Base-by-base conservation (phyloP, 2,888 invertebrate species). In the Tipula vernalis region DNA sequence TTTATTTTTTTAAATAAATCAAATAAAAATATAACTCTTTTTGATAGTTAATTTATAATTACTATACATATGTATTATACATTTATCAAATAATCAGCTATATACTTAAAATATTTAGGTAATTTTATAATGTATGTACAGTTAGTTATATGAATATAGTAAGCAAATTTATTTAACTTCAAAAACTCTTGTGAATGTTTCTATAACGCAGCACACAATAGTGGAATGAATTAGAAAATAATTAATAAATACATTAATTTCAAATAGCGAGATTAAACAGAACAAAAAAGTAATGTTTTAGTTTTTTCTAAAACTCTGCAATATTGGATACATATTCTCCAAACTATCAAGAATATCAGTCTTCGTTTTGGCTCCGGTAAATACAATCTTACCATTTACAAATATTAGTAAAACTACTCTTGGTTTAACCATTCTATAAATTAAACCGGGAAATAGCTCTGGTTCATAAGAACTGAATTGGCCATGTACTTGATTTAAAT, bases 321-420 rank as follows among this genome's bases (percentile, higher is more conserved):
- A 92, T 90, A 98, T 98, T 0, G 98, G 98, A 91, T 98, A 98
- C 90, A 99, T 99, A 90, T 97, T 97, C 89, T 97, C 97, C 89
- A 99, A 93, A 15, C 99, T 98, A 90, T 98, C 98, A 91, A 96
- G 95, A 83, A 99, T 96, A 90, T 99, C 98, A 90, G 94, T 94
- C 88, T 98, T 94, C 86, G 96, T 95, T 92, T 99, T 99, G 42
- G 98, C 99, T 88, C 94, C 94, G 90, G 99, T 99, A 88, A 99
- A 95, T 1, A 99, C 99, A 88, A 99, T 95, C 94, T 99, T 99
- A 87, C 99, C 99, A 91, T 99, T 99, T 0, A 99, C 99, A 93
- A 99, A 99, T 91, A 99, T 99, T 12, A 99, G 93, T 88, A 99
- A 92, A 0, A 99, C 99, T 88, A 99, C 95, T 88, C 98, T 94